Conservation (phyloP, 1,140 invertebrate species). For the Anastatus disparis region DNA sequence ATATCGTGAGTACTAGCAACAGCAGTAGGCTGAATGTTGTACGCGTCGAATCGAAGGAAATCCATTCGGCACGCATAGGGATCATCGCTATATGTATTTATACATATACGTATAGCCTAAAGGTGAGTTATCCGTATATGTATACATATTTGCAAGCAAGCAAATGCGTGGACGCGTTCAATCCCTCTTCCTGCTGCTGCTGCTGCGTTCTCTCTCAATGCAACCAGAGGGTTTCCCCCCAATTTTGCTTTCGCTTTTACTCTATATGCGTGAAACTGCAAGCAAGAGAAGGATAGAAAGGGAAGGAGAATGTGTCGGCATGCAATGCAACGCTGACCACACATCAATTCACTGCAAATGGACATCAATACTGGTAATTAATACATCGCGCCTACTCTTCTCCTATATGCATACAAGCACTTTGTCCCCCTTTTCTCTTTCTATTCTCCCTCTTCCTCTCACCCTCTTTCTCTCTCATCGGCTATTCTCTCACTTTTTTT, state of each 20-base stretch:
- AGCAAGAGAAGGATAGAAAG: too few relatives aligned
- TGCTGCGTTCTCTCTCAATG: neutral
- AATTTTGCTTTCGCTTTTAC: too few relatives aligned
- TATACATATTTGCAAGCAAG: slow-evolving; percentile 6
- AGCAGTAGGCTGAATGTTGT: neutral
- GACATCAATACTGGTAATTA: slow-evolving; percentile 70
- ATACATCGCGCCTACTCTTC: slow-evolving; percentile 65
- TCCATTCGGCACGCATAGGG: slow-evolving; percentile 5
- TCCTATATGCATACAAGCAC: too few relatives aligned
- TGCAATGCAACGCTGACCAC: too few relatives aligned
- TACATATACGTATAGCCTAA: neutral
- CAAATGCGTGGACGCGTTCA: neutral
- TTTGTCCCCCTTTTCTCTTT: slow-evolving; percentile 33
- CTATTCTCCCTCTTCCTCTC: neutral
- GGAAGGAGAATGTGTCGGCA: too few relatives aligned
- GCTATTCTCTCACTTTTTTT: neutral
- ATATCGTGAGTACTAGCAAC: slow-evolving; percentile 12
- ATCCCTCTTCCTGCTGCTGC: neutral
- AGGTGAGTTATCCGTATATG: too few relatives aligned
- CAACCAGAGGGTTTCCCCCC: too few relatives aligned
- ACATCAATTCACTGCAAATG: slow-evolving; percentile 68
- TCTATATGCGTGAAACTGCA: too few relatives aligned
- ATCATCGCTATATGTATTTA: slow-evolving; percentile 10
- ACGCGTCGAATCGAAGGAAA: slow-evolving; percentile 35
- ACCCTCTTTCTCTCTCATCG: neutral